These are phyloP conservation scores for Chrysolina haemoptera DNA, from an alignment of 2,888 invertebrate species.

Conservation along the genomic window DNA sequence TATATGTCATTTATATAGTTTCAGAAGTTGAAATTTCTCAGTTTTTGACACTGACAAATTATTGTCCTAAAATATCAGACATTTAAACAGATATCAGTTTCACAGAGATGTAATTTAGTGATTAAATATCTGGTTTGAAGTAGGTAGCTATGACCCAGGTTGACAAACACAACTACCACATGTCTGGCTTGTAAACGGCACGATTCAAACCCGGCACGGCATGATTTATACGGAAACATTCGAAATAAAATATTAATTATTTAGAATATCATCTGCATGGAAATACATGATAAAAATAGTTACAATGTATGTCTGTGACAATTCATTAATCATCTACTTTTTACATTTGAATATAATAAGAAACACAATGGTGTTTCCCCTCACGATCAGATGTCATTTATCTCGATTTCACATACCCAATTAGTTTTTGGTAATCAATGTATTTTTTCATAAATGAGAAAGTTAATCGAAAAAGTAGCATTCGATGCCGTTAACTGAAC, in stretches of 20 bases:
- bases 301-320: conserved; percentile 18
- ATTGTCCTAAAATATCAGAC: neutral
- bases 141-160: conserved; percentile 10
- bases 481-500: neutral
- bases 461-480: neutral
- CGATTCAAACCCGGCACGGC: conserved; percentile 20
- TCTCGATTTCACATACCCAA: conserved; percentile 30
- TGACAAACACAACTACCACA: conserved; percentile 11
- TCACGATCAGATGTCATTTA: conserved; percentile 21
- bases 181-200: conserved; percentile 3
- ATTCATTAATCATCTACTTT: conserved; percentile 31
- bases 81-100: conserved; percentile 4
- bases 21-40: neutral
- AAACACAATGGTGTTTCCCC: conserved; percentile 26
- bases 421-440: conserved; percentile 22
- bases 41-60: neutral
- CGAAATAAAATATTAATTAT: conserved; percentile 50
- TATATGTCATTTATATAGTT: too few relatives aligned
- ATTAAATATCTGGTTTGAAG: conserved; percentile 1
- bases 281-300: conserved; percentile 42
- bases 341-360: conserved; percentile 32
- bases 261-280: conserved; percentile 43
- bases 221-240: conserved; percentile 50
- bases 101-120: neutral
- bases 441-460: neutral